phyloP scores from a whole-genome alignment of 1,140 invertebrate species.

The Drosophila fuyamai region DNA sequence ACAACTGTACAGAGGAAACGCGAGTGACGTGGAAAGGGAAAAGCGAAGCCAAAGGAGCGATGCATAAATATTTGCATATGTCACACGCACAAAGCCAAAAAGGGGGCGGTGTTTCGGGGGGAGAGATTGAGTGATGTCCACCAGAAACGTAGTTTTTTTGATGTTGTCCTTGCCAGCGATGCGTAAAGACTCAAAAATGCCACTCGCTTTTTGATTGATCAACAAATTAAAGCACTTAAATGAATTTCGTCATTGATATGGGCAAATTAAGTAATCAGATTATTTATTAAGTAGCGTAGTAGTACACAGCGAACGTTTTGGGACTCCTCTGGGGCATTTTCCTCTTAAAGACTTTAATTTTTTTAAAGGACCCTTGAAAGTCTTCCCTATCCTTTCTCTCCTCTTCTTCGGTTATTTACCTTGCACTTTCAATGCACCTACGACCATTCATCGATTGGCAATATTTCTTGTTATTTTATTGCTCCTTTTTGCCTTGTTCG shows the following conservation, averaged over 20 bases:
- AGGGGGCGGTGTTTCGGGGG: neutral
- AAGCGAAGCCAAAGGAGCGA: constrained; percentile 29
- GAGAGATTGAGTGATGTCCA: constrained; percentile 34
- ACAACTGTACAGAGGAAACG: constrained; percentile 15
- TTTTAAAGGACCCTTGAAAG: neutral
- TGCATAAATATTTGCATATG: constrained; percentile 64
- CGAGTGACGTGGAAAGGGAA: neutral
- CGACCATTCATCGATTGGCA: constrained; percentile 37
- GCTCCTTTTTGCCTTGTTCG: constrained; percentile 18
- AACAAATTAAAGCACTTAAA: constrained; percentile 41
- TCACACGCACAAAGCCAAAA: constrained; percentile 58
- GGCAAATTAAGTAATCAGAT: constrained; percentile 19
- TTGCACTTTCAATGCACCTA: constrained; percentile 38
- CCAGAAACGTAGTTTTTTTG: constrained; percentile 23
- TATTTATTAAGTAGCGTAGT: constrained; percentile 27
- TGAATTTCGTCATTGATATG: constrained; percentile 24
- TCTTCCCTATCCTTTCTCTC: neutral
- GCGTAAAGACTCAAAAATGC: constrained; percentile 24
- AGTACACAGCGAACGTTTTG: neutral
- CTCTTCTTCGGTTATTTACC: constrained; percentile 21
- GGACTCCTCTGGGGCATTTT: neutral
- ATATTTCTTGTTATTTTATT: constrained; percentile 53
- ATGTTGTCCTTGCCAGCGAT: constrained; percentile 10
- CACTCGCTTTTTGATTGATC: constrained; percentile 44
- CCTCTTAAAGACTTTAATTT: neutral